Conservation (phyloP, 2,797 vertebrate genomes). For the Cossypha dichroa region DNA sequence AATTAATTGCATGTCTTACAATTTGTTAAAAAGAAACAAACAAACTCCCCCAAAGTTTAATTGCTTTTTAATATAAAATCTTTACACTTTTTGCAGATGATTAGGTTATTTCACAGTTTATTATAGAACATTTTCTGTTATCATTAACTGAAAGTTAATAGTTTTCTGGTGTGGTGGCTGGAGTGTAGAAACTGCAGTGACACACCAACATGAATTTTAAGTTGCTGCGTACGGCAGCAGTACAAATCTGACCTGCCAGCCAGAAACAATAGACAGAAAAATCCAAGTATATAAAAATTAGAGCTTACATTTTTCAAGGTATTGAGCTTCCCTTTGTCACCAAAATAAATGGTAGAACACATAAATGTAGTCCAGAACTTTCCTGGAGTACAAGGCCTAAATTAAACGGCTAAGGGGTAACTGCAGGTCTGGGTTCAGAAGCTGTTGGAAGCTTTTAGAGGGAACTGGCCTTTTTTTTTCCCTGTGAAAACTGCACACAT, state of each 20-base stretch:
- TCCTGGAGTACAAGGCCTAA: neutral
- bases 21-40: neutral
- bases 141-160: constrained; percentile 10
- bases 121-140: neutral
- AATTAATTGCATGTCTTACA: neutral
- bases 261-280: constrained; percentile 6
- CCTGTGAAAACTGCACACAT: neutral
- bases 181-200: constrained; percentile 22
- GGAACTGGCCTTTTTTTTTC: no score
- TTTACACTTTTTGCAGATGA: neutral
- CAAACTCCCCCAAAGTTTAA: neutral
- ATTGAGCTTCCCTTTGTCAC: neutral
- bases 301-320: neutral
- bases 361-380: neutral
- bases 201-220: constrained; percentile 39
- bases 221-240: neutral
- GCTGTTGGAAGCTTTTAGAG: neutral
- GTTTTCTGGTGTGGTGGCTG: neutral
- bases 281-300: neutral
- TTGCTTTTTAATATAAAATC: constrained; percentile 14
- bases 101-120: constrained; percentile 31
- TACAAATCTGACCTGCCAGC: constrained; percentile 12
- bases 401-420: neutral
- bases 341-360: neutral
- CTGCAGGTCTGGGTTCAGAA: neutral